Evolutionary conservation across 2,113 vertebrate species (phyloP), one percentile per base, ranked within the genome.

Genomic region (Rynchops niger): DNA sequence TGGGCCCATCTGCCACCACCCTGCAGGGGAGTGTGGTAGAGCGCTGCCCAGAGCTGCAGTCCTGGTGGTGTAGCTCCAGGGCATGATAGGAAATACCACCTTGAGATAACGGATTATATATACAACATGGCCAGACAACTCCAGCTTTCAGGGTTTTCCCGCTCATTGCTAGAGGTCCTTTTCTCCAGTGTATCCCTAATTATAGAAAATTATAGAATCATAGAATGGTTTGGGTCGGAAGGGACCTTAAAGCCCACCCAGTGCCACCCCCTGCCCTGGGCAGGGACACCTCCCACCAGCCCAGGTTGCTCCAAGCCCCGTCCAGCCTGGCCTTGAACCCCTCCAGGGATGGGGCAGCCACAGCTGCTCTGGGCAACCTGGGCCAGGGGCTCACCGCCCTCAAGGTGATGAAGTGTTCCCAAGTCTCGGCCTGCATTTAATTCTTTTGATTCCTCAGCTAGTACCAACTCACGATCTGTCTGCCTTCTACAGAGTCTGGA

Each of bases 401-500:
- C 52, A 53, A 53, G 52, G 52, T 53, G 52, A 15, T 53, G 52
- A 53, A 53, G 26, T 25, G 52, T 6, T 53, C 52, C 52, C 15
- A 27, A 25, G 23, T 53, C 52, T 27, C 52, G 27, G 9, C 26
- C 52, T 53, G 26, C 12, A 27, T 53, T 53, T 49, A 69, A 82
- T 93, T 90, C 55, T 94, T 86, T 53, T 81, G 81, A 80, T 73
- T 95, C 79, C 78, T 93, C 77, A 40, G 66, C 86, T 50, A 50
- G 70, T 87, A 53, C 73, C 67, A 66, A 1, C 66, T 55, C 49
- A 56, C 1, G 4, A 58, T 73, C 62, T 87, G 82, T 77, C 66
- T 49, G 73, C 27, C 61, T 91, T 56, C 90, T 80, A 3, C 49
- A 62, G 32, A 50, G 67, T 53, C 42, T 23, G 32, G 6, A 66